Evolutionary conservation across 2,113 vertebrate genomes (phyloP), one percentile per base, ranked within the genome.

Genomic region (Athene cunicularia): DNA sequence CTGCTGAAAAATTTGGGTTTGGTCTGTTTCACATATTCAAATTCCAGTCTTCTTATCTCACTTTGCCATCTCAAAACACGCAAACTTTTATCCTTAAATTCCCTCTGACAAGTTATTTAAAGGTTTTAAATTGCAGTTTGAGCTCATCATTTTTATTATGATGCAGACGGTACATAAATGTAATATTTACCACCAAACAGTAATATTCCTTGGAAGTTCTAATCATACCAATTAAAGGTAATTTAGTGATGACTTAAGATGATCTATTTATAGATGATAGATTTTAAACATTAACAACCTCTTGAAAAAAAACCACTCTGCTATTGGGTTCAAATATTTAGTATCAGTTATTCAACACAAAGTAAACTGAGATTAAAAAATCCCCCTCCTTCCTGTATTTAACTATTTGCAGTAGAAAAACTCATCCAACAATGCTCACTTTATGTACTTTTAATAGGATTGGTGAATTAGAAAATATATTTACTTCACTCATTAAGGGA

Each of bases 191-290:
- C 76, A 83, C 24, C 41, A 56, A 88, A 86, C 22, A 82, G 39
- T 33, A 83, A 53, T 50, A 62, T 62, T 80, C 45, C 82, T 86
- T 88, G 82, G 68, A 59, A 92, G 70, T 58, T 96, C 63, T 80
- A 74, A 93, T 93, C 62, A 88, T 43, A 66, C 26, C 72, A 73
- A 67, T 92, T 94, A 76, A 87, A 89, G 41, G 32, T 62, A 88
- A 96, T 92, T 83, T 80, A 93, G 60, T 37, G 50, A 88, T 70
- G 71, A 86, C 50, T 88, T 86, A 68, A 83, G 71, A 60, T 41
- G 15, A 70, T 93, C 81, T 93, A 87, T 90, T 93, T 94, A 80
- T 62, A 94, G 85, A 80, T 53, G 15, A 83, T 60, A 86, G 80
- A 55, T 62, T 68, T 49, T 85, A 85, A 81, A 55, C 27, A 75